These are phyloP conservation scores for Heliconius eleuchia DNA, from an alignment of 1,140 invertebrate genomes.

Conservation along the genomic window DNA sequence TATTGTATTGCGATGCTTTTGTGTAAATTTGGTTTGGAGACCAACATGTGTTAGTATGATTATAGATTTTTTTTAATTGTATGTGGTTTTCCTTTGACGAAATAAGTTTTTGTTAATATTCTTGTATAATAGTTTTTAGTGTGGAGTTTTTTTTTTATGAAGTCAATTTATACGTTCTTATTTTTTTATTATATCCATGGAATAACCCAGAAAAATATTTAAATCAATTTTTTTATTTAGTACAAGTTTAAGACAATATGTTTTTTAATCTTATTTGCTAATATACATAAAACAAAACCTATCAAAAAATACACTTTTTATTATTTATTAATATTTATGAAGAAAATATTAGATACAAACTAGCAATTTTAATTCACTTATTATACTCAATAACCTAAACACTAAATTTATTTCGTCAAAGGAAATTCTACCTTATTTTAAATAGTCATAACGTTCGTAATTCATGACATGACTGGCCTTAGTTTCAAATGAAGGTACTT, in stretches of 20 bases:
- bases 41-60: background rate
- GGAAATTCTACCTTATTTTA: background rate
- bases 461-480: background rate
- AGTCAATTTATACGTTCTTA: too few relatives aligned
- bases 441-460: background rate
- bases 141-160: too few relatives aligned
- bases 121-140: too few relatives aligned
- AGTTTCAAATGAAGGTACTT: background rate
- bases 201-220: too few relatives aligned
- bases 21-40: slow-evolving; percentile 13
- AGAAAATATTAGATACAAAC: background rate
- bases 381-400: background rate
- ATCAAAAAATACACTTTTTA: too few relatives aligned
- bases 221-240: too few relatives aligned
- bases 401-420: background rate
- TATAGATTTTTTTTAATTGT: background rate
- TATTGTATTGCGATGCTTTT: background rate
- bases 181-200: too few relatives aligned
- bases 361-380: background rate
- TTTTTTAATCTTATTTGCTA: too few relatives aligned
- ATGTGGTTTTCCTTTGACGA: background rate
- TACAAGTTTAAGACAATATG: too few relatives aligned
- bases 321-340: too few relatives aligned
- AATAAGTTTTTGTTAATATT: background rate
- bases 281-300: too few relatives aligned